Evolutionary conservation across 2,113 vertebrate species (phyloP), one percentile per base, ranked within the genome.

Genomic region (Microcebus jonahi): DNA sequence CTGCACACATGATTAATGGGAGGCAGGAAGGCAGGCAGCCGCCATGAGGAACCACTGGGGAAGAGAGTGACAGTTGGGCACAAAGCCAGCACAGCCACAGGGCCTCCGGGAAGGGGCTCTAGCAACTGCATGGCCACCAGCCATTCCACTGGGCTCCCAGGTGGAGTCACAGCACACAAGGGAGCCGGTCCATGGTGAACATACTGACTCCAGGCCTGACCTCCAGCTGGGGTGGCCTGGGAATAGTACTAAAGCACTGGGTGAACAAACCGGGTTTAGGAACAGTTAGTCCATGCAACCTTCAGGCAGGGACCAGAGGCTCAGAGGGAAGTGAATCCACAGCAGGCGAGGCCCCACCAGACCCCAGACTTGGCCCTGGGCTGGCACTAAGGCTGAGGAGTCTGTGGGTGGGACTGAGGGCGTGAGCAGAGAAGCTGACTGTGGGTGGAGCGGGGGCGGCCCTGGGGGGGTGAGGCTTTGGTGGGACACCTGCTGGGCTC

Each of bases 1-100:
- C 96, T 75, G 89, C 59, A 31, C 94, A 86, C 96, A 85, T 97
- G 97, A 98, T 96, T 96, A 96, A 97, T 96, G 96, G 93, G 73
- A 96, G 93, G 93, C 90, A 94, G 88, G 87, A 92, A 96, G 94
- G 95, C 94, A 92, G 95, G 96, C 97, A 89, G 95, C 91, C 63
- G 0, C 93, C 36, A 20, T 12, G 48, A 87, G 90, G 86, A 89
- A 93, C 79, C 13, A 0, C 96, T 85, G 73, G 95, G 94, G 97
- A 94, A 61, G 77, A 77, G 77, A 97, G 82, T 94, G 97, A 94
- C 96, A 95, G 93, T 36, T 1, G n/a, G 96, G 97, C 94, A 96
- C 77, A 39, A 25, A 88, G 95, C 97, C 97, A 97, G 85, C 12
- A 1, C 45, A 45, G 95, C 92, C 17, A 0, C 0, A 8, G 57